Evolutionary conservation across 2,888 invertebrate genomes (phyloP).

Genomic region (Apotomis betuletana): DNA sequence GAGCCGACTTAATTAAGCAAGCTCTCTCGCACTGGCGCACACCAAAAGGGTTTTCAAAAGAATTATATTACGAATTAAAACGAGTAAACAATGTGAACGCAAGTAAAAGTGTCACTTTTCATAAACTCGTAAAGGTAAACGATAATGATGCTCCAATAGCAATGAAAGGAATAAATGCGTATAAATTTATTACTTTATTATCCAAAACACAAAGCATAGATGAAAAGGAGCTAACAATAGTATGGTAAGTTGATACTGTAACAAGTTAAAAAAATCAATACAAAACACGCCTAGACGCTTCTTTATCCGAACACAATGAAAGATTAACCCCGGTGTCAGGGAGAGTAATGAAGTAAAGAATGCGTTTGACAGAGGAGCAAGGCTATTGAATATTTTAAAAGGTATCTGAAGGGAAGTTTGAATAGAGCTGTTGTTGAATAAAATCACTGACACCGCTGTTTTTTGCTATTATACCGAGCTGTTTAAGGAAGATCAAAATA

Average conservation of each 20-base stretch:
- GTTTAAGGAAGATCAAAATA: not conserved
- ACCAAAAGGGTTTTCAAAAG: slow-evolving; percentile 27
- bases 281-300: slow-evolving; percentile 57
- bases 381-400: slow-evolving; percentile 73
- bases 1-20: slow-evolving; percentile 50
- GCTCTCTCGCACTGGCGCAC: slow-evolving; percentile 43
- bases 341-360: slow-evolving; percentile 75
- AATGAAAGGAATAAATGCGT: slow-evolving; percentile 14
- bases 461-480: slow-evolving; percentile 17
- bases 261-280: slow-evolving; percentile 62
- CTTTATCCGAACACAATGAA: slow-evolving; percentile 69
- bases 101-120: slow-evolving; percentile 26
- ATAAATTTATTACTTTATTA: slow-evolving; percentile 35
- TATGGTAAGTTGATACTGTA: slow-evolving; percentile 52
- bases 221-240: slow-evolving; percentile 25
- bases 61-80: slow-evolving; percentile 21
- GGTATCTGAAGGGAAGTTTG: slow-evolving; percentile 43
- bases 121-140: slow-evolving; percentile 16
- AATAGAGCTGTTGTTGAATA: slow-evolving; percentile 37
- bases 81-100: slow-evolving; percentile 16
- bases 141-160: slow-evolving; percentile 22
- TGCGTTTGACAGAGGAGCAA: slow-evolving; percentile 71
- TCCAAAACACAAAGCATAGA: slow-evolving; percentile 19
- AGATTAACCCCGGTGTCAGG: slow-evolving; percentile 71
- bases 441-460: slow-evolving; percentile 29